Evolutionary conservation across 1,140 invertebrate species (phyloP).

Genomic region (Meloidogyne exigua): DNA sequence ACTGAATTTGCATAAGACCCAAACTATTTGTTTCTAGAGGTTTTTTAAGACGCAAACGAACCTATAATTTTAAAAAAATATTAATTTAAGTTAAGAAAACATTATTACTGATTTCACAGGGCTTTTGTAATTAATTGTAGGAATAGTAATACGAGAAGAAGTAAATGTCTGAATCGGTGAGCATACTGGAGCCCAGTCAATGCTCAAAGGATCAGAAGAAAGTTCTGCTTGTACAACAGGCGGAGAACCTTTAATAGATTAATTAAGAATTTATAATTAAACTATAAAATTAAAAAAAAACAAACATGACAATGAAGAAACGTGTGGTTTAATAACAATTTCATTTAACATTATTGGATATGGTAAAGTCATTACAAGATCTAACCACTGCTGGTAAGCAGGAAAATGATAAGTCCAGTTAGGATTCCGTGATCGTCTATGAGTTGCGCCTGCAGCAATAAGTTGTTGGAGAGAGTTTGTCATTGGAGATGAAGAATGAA

Average conservation of each 20-base stretch:
- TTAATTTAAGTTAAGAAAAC: not conserved
- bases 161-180: constrained; percentile 30
- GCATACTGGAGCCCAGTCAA: constrained; percentile 15
- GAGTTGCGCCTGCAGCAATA: not conserved
- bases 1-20: constrained; percentile 26
- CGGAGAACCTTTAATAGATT: constrained; percentile 13
- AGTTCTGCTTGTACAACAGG: constrained; percentile 40
- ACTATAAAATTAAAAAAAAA: not conserved
- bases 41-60: constrained; percentile 25
- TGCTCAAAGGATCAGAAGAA: constrained; percentile 29
- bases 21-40: constrained; percentile 22
- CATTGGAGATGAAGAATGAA: constrained; percentile 19
- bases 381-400: constrained; percentile 36
- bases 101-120: constrained; percentile 21
- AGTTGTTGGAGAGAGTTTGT: constrained; percentile 23
- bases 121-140: constrained; percentile 17
- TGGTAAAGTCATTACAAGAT: constrained; percentile 34
- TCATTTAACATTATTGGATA: constrained; percentile 41
- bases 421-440: constrained; percentile 25
- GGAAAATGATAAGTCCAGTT: constrained; percentile 40
- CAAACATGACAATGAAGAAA: constrained; percentile 11
- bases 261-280: not conserved
- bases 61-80: not conserved
- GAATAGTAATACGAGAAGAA: constrained; percentile 18
- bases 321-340: constrained; percentile 31